Base-by-base conservation (phyloP, 2,113 vertebrate genomes). In the Deroptyus accipitrinus region DNA sequence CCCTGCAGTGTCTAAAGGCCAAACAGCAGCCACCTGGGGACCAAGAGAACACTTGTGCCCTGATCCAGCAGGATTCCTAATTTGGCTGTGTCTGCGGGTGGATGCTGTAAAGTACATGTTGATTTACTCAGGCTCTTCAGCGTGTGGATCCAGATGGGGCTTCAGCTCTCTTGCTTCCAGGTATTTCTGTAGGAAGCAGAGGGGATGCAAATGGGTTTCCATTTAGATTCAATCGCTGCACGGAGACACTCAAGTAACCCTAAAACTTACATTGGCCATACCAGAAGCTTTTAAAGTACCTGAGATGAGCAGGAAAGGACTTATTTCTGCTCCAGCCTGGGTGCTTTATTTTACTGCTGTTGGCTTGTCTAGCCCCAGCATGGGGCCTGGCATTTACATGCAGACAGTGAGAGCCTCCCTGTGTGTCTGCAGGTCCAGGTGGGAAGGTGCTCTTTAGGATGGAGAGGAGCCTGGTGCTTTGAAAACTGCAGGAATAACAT, bases 261-360 rank as follows among this genome's bases (percentile, higher is more conserved):
- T 54, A 37, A 91, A 69, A 61, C 86, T 75, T 48, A 69, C 44
- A 9, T 86, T 27, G 46, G 54, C 57, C 49, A 2, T 77, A 39
- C 25, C 41, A 33, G 25, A 66, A 46, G 86, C 88, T 96, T 86
- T 91, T 86, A 62, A 92, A 82, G 84, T 92, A 70, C 72, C 68
- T 37, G 7, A 73, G 73, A n/a, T 24, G 62, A 73, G 11, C 48
- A 69, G 73, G 74, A 73, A 55, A 33, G 30, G 7, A 7, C 39
- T 49, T 73, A 14, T 23, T 69, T 76, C 87, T 87, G 37, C 68
- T 35, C 11, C 37, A 81, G 68, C 76, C 27, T 33, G 51, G 88
- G 30, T 83, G 46, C 9, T 90, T 66, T 35, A 42, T 92, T 95
- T 85, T 68, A 42, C 77, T 90, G 52, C 78, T 30, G 9, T 52